A percentile compares a stretch with the other conserved stretches of the same genome.
phyloP scores from a whole-genome alignment of 1,140 invertebrate genomes.

The Galendromus occidentalis region DNA sequence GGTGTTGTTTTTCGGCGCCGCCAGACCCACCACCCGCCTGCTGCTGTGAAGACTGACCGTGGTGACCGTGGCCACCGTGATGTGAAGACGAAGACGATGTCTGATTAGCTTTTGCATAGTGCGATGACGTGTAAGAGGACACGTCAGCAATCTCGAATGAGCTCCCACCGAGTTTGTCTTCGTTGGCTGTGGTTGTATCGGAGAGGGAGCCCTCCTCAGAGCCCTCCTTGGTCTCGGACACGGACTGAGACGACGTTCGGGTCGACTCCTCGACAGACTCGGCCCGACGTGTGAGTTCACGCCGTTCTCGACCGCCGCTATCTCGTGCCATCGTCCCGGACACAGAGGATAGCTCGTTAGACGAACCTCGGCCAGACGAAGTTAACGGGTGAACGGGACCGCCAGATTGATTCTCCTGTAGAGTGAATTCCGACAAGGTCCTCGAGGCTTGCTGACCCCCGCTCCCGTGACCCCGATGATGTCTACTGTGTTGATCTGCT shows the following conservation, averaged over 20 bases:
- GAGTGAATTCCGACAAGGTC: constrained; percentile 5
- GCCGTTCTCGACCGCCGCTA: not conserved
- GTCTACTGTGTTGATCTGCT: not conserved
- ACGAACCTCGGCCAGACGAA: constrained; percentile 11
- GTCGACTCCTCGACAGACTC: constrained; percentile 2
- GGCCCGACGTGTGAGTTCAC: not conserved
- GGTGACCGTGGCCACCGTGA: not conserved
- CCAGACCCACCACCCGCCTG: too few relatives aligned
- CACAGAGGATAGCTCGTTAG: constrained; percentile 6
- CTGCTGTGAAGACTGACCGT: not conserved
- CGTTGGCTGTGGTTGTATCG: constrained; percentile 11
- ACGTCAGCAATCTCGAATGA: constrained; percentile 10
- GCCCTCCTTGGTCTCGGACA: constrained; percentile 9
- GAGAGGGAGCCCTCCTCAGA: constrained; percentile 9
- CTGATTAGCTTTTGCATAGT: constrained; percentile 4
- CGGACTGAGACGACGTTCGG: constrained; percentile 5
- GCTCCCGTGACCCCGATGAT: not conserved
- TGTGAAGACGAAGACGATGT: not conserved
- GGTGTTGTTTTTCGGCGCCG: too few relatives aligned
- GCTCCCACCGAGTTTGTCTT: constrained; percentile 10
- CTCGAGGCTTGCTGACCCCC: not conserved
- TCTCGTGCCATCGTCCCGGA: constrained; percentile 4
- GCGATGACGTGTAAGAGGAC: not conserved
- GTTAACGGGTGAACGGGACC: constrained; percentile 8
- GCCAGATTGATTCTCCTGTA: not conserved